Conservation (phyloP, 2,113 vertebrate genomes). For the Montifringilla adamsi region DNA sequence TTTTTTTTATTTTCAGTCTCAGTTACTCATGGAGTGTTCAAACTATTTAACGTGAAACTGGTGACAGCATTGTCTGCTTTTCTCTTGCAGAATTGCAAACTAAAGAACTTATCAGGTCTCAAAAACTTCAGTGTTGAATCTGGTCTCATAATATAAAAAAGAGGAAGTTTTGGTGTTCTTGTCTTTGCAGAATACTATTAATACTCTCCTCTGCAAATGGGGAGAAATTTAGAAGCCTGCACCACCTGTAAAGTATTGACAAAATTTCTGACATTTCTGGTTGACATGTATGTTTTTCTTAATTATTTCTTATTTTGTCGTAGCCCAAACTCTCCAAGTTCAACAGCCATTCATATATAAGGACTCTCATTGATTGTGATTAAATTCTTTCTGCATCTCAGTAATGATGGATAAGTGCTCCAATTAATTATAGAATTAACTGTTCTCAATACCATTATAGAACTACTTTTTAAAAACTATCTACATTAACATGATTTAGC, state of each 20-base stretch:
- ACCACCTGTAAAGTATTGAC: background rate
- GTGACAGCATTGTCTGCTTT: background rate
- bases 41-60: background rate
- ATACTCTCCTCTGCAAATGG: background rate
- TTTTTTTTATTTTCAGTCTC: background rate
- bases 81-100: background rate
- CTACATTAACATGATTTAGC: background rate
- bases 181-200: background rate
- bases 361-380: background rate
- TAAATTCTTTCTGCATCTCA: background rate
- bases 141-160: background rate
- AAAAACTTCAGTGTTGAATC: background rate
- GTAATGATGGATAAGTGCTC: background rate
- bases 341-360: background rate
- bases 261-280: background rate
- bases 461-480: background rate
- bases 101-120: background rate
- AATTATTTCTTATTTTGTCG: background rate
- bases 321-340: background rate
- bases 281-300: background rate
- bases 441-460: background rate
- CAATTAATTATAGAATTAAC: background rate
- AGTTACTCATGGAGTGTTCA: background rate
- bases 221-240: background rate
- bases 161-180: background rate